phyloP scores from a whole-genome alignment of 2,113 vertebrate species.

The Labeo rohita region DNA sequence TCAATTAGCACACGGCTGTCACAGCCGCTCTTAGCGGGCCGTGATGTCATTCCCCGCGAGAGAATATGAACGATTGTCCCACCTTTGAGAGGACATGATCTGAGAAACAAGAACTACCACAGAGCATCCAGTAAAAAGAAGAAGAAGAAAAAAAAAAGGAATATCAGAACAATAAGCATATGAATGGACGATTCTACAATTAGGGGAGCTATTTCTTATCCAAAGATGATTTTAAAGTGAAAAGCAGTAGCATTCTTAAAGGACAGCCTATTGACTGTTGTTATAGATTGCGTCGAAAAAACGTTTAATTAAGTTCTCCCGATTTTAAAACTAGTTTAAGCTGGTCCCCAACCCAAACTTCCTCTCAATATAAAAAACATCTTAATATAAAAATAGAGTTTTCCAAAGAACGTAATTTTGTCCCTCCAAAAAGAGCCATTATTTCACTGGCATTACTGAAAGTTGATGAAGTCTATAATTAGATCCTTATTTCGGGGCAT shows the following conservation, averaged over 20 bases:
- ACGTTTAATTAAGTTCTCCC: not conserved
- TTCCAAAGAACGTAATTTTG: not conserved
- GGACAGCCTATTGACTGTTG: not conserved
- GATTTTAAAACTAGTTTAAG: not conserved
- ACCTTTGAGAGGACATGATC: conserved; percentile 4
- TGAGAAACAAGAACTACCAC: not conserved
- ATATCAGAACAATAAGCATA: not conserved
- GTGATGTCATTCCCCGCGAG: conserved; percentile 73
- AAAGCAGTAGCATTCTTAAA: not conserved
- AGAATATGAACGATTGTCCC: conserved; percentile 31
- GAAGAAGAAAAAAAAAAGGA: not conserved
- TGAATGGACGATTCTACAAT: not conserved
- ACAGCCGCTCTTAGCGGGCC: conserved; percentile 57
- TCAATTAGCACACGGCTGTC: conserved; percentile 80
- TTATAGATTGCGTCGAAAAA: not conserved
- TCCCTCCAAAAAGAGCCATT: not conserved
- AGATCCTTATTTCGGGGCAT: not conserved
- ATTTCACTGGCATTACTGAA: not conserved
- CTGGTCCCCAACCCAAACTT: not conserved
- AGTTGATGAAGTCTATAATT: not conserved
- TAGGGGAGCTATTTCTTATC: not conserved
- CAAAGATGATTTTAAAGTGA: not conserved
- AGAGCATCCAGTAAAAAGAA: not conserved
- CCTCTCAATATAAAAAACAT: not conserved
- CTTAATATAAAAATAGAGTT: not conserved